phyloP scores from a whole-genome alignment of 2,113 vertebrate genomes.

The Motacilla tschutschensis region DNA sequence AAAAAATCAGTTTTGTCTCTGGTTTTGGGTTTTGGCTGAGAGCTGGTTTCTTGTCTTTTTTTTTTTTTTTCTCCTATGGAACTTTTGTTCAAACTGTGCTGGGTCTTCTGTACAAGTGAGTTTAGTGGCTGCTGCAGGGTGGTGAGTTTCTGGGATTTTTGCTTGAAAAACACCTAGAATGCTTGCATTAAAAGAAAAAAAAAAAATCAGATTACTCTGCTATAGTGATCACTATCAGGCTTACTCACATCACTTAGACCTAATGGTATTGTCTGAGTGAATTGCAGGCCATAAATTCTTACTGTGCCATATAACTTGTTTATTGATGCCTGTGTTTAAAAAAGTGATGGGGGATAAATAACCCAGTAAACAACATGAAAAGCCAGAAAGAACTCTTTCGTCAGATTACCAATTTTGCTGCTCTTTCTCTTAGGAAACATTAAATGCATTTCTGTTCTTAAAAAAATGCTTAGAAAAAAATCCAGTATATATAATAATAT shows the following conservation, averaged over 20 bases:
- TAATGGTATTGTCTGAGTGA: not conserved
- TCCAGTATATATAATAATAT: not conserved
- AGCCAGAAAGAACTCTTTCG: not conserved
- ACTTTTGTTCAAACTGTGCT: not conserved
- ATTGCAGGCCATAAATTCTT: not conserved
- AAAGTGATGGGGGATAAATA: not conserved
- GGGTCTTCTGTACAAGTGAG: not conserved
- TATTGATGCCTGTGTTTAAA: not conserved
- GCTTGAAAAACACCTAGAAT: not conserved
- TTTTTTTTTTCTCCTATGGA: not conserved
- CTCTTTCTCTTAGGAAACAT: not conserved
- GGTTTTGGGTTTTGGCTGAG: not conserved
- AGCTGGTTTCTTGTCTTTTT: not conserved
- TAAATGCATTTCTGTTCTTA: not conserved
- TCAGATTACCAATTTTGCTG: not conserved
- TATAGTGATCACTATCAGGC: not conserved
- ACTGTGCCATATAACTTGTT: not conserved
- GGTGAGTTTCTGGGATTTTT: not conserved
- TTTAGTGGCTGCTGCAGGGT: fast-evolving
- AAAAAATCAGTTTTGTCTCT: not conserved
- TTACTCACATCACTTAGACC: not conserved
- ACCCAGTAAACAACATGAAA: not conserved
- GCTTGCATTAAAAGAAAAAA: not conserved
- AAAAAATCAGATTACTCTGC: not conserved
- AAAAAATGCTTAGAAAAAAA: not conserved